Evolutionary conservation across 1,140 invertebrate species (phyloP).

Genomic region (Aporrectodea caliginosa): DNA sequence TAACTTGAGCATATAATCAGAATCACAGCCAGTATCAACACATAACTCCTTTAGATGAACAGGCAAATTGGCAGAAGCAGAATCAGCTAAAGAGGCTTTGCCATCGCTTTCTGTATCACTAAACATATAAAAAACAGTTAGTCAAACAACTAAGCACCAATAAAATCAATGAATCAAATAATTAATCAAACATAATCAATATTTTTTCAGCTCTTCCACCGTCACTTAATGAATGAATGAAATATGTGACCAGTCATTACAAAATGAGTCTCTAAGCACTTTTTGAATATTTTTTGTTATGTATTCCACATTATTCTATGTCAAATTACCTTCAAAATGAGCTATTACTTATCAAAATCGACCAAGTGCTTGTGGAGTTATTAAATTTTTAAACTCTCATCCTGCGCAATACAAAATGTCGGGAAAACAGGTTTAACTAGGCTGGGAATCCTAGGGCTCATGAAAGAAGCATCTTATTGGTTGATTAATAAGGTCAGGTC

Average conservation of each 20-base stretch:
- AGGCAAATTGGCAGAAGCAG: background rate
- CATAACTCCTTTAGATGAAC: background rate
- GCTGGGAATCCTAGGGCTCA: no score
- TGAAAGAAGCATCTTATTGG: no score
- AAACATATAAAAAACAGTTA: background rate
- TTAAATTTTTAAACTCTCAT: no score
- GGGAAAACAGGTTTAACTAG: no score
- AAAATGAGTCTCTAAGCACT: background rate
- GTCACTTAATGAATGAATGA: background rate
- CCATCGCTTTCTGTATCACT: background rate
- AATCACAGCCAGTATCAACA: background rate
- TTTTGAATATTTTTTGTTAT: background rate
- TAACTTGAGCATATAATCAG: background rate
- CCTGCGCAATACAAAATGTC: no score
- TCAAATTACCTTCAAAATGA: no score
- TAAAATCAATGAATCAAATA: background rate
- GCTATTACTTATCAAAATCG: no score
- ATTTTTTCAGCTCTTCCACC: background rate
- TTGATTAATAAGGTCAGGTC: no score
- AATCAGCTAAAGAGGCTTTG: background rate
- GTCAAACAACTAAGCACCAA: background rate
- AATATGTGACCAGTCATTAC: background rate
- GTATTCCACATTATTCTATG: background rate
- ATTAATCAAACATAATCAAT: background rate
- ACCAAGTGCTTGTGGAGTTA: no score